Conservation (phyloP, 2,888 invertebrate genomes). For the Dioctria rufipes region DNA sequence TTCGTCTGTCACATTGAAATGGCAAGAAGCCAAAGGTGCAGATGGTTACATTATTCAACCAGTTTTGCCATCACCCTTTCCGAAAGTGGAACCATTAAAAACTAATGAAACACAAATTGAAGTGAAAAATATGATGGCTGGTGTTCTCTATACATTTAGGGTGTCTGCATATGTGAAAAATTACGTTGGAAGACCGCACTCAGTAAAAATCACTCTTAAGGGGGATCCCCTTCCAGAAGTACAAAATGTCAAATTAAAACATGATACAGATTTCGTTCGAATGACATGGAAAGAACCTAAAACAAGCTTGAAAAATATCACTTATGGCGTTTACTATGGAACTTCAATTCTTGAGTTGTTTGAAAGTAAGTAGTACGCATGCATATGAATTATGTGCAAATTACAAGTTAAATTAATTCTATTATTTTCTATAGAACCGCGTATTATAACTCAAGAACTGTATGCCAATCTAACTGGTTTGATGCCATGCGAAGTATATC, state of each 20-base stretch:
- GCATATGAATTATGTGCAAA: slow-evolving; percentile 3
- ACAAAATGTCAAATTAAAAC: slow-evolving; percentile 68
- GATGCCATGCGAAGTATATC: slow-evolving; percentile 82
- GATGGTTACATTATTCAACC: slow-evolving; percentile 76
- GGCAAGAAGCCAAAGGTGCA: slow-evolving; percentile 75
- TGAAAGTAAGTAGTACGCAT: slow-evolving; percentile 73
- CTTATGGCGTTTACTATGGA: slow-evolving; percentile 83
- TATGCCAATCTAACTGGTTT: slow-evolving; percentile 76
- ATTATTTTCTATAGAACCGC: slow-evolving; percentile 68
- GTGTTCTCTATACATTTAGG: slow-evolving; percentile 72
- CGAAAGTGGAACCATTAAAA: slow-evolving; percentile 71
- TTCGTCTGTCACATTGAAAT: slow-evolving; percentile 74
- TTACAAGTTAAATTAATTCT: slow-evolving; percentile 24
- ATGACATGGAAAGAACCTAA: slow-evolving; percentile 79
- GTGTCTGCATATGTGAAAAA: slow-evolving; percentile 73
- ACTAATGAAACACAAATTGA: slow-evolving; percentile 72
- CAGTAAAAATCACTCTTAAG: slow-evolving; percentile 68
- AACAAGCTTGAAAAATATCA: slow-evolving; percentile 66
- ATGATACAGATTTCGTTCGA: slow-evolving; percentile 76
- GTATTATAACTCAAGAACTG: slow-evolving; percentile 73
- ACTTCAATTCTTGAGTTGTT: slow-evolving; percentile 74
- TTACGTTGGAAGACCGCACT: slow-evolving; percentile 69
- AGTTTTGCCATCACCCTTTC: slow-evolving; percentile 74
- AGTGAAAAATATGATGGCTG: slow-evolving; percentile 69
- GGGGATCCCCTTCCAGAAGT: slow-evolving; percentile 66